Conservation (phyloP, 2,797 vertebrate species). For the Oceanodroma leucorhoa region DNA sequence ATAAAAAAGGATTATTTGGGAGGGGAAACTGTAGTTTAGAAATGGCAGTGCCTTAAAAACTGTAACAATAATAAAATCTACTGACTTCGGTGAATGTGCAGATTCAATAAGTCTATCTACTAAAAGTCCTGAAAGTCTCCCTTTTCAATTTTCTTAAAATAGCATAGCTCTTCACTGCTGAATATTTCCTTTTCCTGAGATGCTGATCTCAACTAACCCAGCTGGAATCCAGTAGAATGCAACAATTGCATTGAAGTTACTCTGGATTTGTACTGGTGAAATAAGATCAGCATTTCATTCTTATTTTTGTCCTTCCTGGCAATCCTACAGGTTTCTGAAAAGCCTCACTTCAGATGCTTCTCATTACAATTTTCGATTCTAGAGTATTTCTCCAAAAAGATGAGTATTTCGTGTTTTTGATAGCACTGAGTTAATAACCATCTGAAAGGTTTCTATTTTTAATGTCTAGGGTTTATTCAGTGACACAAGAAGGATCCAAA, state of each 20-base stretch:
- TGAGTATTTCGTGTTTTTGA: accelerated
- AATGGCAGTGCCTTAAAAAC: background rate
- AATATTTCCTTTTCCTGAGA: background rate
- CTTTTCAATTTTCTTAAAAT: background rate
- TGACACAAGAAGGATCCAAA: background rate
- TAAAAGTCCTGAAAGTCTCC: background rate
- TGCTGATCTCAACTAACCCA: background rate
- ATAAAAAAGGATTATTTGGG: background rate
- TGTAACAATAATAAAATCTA: background rate
- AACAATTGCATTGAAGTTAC: background rate
- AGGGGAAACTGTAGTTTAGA: background rate
- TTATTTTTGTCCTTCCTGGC: background rate
- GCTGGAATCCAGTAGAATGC: background rate
- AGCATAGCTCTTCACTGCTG: background rate
- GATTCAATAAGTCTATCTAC: background rate
- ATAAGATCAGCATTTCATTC: background rate
- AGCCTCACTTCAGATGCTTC: background rate
- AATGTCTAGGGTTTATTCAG: background rate
- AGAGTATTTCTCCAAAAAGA: background rate
- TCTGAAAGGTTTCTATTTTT: background rate
- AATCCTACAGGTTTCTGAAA: background rate
- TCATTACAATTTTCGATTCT: background rate
- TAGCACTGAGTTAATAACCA: background rate
- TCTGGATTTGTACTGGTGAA: background rate
- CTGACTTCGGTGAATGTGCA: background rate